Conservation (phyloP, 2,113 vertebrate genomes). For the Petaurus breviceps region DNA sequence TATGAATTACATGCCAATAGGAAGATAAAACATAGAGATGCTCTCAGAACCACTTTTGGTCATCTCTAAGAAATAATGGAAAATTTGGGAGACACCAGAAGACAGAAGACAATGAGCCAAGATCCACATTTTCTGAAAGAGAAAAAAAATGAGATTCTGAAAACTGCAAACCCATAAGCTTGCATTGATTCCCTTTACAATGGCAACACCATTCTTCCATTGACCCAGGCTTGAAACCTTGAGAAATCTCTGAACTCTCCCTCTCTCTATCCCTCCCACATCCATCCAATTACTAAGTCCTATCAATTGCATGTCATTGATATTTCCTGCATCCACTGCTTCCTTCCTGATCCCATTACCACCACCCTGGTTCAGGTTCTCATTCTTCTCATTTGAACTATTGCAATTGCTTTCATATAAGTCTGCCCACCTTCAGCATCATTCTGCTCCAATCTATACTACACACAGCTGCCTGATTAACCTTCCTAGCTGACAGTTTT, state of each 20-base stretch:
- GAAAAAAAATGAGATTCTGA: neutral
- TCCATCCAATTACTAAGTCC: neutral
- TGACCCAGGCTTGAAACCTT: neutral
- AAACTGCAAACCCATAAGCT: neutral
- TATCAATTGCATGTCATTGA: neutral
- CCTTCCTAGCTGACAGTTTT: slow-evolving; percentile 42
- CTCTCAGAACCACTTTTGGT: slow-evolving; percentile 28
- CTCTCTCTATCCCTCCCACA: neutral
- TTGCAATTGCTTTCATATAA: neutral
- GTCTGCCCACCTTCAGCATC: slow-evolving; percentile 10
- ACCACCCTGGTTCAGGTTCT: neutral
- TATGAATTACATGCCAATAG: neutral
- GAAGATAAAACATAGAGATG: slow-evolving; percentile 33
- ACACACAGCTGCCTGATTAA: neutral
- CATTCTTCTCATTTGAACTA: neutral
- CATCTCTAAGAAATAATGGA: slow-evolving; percentile 10
- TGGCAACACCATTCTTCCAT: neutral
- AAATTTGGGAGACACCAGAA: slow-evolving; percentile 22
- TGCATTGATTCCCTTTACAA: neutral
- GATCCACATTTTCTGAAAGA: slow-evolving; percentile 9
- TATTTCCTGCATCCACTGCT: neutral
- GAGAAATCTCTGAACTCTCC: neutral
- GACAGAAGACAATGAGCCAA: neutral
- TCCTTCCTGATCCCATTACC: neutral
- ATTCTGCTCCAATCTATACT: slow-evolving; percentile 4